Evolutionary conservation across 1,140 invertebrate genomes (phyloP).

Genomic region (Drosophila ironensis): DNA sequence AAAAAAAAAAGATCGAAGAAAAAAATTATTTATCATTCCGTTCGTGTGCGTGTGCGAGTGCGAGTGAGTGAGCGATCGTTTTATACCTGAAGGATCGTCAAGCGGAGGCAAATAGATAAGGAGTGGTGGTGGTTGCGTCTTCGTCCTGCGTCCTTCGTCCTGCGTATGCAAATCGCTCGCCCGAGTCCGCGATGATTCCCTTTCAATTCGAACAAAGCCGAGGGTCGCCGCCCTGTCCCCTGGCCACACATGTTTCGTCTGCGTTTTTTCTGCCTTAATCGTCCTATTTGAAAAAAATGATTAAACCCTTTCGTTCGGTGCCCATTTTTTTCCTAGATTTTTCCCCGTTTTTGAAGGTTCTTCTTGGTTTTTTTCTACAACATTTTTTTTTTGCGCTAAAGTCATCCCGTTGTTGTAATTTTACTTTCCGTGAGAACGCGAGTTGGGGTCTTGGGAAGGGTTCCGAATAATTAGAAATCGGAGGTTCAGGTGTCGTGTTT

Average conservation of each 20-base stretch:
- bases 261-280: conserved; percentile 72
- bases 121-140: conserved; percentile 58
- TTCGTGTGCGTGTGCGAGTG: conserved; percentile 38
- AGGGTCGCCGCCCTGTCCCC: conserved; percentile 68
- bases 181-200: conserved; percentile 64
- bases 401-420: conserved; percentile 68
- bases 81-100: conserved; percentile 54
- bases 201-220: conserved; percentile 71
- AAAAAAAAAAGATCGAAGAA: conserved; percentile 57
- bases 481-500: conserved; percentile 25
- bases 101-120: conserved; percentile 73
- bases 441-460: not conserved
- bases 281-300: conserved; percentile 73
- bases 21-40: conserved; percentile 78
- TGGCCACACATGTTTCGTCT: conserved; percentile 70
- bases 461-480: not conserved
- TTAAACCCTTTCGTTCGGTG: conserved; percentile 69
- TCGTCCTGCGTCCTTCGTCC: conserved; percentile 34
- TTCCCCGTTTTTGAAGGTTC: conserved; percentile 63
- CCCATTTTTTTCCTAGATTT: conserved; percentile 70
- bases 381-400: conserved; percentile 42
- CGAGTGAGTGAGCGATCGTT: conserved; percentile 29
- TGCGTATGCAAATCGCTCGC: conserved; percentile 71
- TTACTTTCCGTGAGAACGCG: conserved; percentile 77
- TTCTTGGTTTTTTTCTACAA: no score